Base-by-base conservation (phyloP, 2,113 vertebrate genomes). In the Psettodes erumei region DNA sequence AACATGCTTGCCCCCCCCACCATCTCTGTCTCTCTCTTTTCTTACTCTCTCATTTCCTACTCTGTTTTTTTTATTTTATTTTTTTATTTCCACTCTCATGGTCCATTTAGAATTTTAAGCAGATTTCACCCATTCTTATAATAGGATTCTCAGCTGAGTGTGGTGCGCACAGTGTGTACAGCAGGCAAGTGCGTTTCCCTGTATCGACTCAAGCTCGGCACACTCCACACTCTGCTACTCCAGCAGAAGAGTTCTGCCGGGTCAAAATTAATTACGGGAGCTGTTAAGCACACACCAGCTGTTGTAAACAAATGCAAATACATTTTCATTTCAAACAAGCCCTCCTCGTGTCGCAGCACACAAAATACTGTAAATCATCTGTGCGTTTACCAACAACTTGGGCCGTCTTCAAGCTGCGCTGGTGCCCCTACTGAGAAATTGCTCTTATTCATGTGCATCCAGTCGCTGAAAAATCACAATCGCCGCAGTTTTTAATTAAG, bases 251-350 rank as follows among this genome's bases (percentile, higher is more conserved):
- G 74, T 90, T 91, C 60, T 83, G 81, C 84, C 88, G 77, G 91
- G 91, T 93, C 91, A 89, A 90, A 93, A 91, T 91, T 90, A 93
- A 95, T 93, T 93, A 92, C 83, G 79, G 69, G 88, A 89, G 86
- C 86, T 90, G 87, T 88, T 93, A 86, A 92, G 89, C 86, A 88
- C 82, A 90, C 86, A 92, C 86, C 91, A 91, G 91, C 87, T 92
- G 89, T 86, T 90, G 92, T 93, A 93, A 93, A 94, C 91, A 94
- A 91, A 93, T 81, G 80, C 86, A 91, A 93, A 91, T 92, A 84
- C 71, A 87, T 90, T 92, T 89, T 88, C 58, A 86, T 90, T 91
- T 91, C 84, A 93, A 94, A 93, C 89, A 92, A 89, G 75, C 54
- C n/a, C 74, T 62, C 66, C 67, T 84, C 74, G 67, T 87, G 89